Evolutionary conservation across 2,888 invertebrate genomes (phyloP).

Genomic region (Sesia bembeciformis): DNA sequence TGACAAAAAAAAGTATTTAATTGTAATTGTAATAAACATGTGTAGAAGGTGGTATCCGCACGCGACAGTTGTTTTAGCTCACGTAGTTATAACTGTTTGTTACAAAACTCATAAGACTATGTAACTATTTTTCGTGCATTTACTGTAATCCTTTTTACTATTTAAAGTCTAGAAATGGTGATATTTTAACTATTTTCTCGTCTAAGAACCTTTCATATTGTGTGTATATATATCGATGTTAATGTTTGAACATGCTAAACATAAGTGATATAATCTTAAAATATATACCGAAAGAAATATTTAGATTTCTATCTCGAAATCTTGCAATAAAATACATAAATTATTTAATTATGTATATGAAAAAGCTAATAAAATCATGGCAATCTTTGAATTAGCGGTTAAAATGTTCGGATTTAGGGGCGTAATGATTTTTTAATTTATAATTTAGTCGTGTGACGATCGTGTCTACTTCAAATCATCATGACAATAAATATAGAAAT

Average conservation of each 20-base stretch:
- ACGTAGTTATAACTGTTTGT: slow-evolving; percentile 41
- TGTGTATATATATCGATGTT: slow-evolving; percentile 50
- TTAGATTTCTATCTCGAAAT: slow-evolving; percentile 17
- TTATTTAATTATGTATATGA: slow-evolving; percentile 11
- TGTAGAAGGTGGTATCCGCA: slow-evolving; percentile 25
- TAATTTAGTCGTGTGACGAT: slow-evolving; percentile 13
- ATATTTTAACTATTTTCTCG: slow-evolving; percentile 64
- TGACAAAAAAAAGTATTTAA: no score
- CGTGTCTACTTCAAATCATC: slow-evolving; percentile 37
- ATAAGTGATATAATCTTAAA: slow-evolving; percentile 34
- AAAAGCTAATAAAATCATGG: slow-evolving; percentile 9
- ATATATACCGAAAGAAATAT: slow-evolving; percentile 12
- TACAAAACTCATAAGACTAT: slow-evolving; percentile 56
- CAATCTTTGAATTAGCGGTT: slow-evolving; percentile 9
- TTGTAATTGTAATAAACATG: no score
- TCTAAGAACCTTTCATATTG: slow-evolving; percentile 47
- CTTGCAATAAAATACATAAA: slow-evolving; percentile 21
- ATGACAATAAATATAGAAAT: slow-evolving; percentile 63
- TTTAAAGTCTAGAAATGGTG: slow-evolving; percentile 59
- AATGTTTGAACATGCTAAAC: slow-evolving; percentile 48
- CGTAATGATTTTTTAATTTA: slow-evolving; percentile 7
- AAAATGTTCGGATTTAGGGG: not conserved
- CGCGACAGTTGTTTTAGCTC: slow-evolving; percentile 42
- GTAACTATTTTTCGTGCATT: slow-evolving; percentile 72
- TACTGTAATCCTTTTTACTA: slow-evolving; percentile 70